A percentile compares a stretch with the other conserved stretches of the same genome.
phyloP scores from a whole-genome alignment of 2,888 invertebrate species.

The Drosophila merina region DNA sequence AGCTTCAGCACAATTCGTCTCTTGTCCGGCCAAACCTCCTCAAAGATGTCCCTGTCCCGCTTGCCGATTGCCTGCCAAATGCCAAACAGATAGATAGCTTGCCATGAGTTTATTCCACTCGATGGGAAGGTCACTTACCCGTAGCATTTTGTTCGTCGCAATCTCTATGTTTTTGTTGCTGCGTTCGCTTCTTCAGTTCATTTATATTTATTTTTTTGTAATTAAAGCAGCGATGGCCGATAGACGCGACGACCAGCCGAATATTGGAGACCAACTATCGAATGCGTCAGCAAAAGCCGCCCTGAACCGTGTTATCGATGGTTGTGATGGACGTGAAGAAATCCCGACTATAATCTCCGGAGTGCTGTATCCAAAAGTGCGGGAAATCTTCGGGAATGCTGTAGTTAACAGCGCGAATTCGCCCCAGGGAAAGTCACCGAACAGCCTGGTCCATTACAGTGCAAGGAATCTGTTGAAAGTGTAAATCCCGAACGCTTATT shows the following conservation, averaged over 20 bases:
- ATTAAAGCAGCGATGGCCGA: slow-evolving; percentile 33
- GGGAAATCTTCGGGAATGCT: slow-evolving; percentile 60
- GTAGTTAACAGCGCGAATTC: slow-evolving; percentile 17
- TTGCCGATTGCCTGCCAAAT: slow-evolving; percentile 71
- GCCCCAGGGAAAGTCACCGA: slow-evolving; percentile 18
- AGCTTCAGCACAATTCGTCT: slow-evolving; percentile 96
- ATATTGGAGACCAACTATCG: neutral
- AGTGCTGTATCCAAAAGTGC: slow-evolving; percentile 62
- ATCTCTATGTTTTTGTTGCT: slow-evolving; percentile 47
- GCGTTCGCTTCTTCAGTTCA: slow-evolving; percentile 45
- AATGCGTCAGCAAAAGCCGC: neutral
- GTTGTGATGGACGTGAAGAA: slow-evolving; percentile 10
- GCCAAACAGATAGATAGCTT: slow-evolving; percentile 25
- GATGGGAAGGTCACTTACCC: slow-evolving; percentile 47
- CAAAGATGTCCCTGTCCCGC: slow-evolving; percentile 86
- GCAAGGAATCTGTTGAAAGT: slow-evolving; percentile 1
- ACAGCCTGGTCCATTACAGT: slow-evolving; percentile 1
- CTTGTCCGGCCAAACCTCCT: slow-evolving; percentile 98
- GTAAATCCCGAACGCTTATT: slow-evolving; percentile 44
- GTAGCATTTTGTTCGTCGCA: slow-evolving; percentile 53
- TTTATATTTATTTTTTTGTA: slow-evolving; percentile 45
- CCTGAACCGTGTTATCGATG: slow-evolving; percentile 16
- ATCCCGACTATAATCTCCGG: slow-evolving; percentile 30
- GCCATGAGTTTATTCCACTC: slow-evolving; percentile 15
- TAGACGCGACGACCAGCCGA: slow-evolving; percentile 8